These are phyloP conservation scores for Poicephalus gulielmi DNA, from an alignment of 2,113 vertebrate genomes.

Conservation along the genomic window DNA sequence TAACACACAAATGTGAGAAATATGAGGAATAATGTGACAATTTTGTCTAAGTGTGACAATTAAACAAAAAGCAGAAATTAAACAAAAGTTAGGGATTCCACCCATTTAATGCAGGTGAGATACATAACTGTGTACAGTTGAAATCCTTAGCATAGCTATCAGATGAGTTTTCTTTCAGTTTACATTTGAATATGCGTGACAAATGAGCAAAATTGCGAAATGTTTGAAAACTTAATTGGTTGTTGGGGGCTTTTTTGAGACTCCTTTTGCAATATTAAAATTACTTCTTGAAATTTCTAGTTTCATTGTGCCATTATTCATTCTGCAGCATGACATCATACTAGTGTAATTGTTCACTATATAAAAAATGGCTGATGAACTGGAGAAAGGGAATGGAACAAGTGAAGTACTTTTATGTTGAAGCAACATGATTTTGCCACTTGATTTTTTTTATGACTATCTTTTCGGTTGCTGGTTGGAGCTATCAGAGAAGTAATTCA, in stretches of 20 bases:
- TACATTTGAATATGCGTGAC: background rate
- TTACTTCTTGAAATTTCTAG: background rate
- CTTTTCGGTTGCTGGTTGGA: background rate
- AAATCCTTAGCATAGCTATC: background rate
- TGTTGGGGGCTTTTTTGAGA: background rate
- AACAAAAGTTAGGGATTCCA: background rate
- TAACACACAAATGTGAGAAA: background rate
- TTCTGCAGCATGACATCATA: background rate
- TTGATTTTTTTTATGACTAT: background rate
- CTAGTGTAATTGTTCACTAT: background rate
- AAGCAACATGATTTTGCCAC: background rate
- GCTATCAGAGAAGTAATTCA: background rate
- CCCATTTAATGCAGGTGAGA: background rate
- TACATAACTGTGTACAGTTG: background rate
- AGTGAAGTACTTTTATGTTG: background rate
- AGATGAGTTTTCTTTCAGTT: background rate
- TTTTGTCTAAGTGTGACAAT: background rate
- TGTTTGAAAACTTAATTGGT: background rate
- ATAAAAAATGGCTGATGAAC: background rate
- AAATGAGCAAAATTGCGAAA: background rate
- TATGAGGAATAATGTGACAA: background rate
- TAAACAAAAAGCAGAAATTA: background rate
- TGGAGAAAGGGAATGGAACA: background rate
- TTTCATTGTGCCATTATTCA: background rate
- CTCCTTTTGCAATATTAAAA: background rate